Evolutionary conservation across 2,888 invertebrate species (phyloP), one percentile per base, ranked within the genome.

Genomic region (Adela reaumurella): DNA sequence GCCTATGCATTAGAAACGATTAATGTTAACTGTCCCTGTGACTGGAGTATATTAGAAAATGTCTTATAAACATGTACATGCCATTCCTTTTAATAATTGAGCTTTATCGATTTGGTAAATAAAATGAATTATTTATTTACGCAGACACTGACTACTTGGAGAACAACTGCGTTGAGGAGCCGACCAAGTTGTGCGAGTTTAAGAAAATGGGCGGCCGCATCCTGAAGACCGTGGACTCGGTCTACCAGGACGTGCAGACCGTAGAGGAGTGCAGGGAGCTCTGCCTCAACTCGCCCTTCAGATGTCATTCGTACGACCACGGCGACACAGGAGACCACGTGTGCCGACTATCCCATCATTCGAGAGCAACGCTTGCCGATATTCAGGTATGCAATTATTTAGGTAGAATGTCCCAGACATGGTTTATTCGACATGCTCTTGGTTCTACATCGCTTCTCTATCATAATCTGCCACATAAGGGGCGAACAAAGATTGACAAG

Each of bases 281-380:
- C 54, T 94, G 94, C 68, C 81, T 94, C 50, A 92, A 90, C 69
- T 92, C 93, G 29, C 92, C 92, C 43, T 94, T 90, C 85, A 83
- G 84, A 64, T 95, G 95, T 69, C 94, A 94, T 70, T 94, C 94
- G 10, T 95, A 94, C 70, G 95, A 95, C 68, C 94, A 91, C 67
- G 94, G 94, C 47, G 95, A 94, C 65, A 94, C 93, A 56, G 94
- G 94, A 49, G 94, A 94, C 62, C 89, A 91, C 82, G 94, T 95
- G 46, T 96, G 95, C 78, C 86, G 95, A 60, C 84, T 95, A 20
- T 93, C 93, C 57, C 95, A 95, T 78, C 93, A 95, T 68, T 90
- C 93, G 47, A 85, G 92, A 57, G 90, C 94, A 41, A 94, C 94
- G 17, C 83, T 95, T 53, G 87, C 90, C 46, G 92, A 93, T 64